phyloP scores from a whole-genome alignment of 2,797 vertebrate species.

The Dendrocincla tyrannina region DNA sequence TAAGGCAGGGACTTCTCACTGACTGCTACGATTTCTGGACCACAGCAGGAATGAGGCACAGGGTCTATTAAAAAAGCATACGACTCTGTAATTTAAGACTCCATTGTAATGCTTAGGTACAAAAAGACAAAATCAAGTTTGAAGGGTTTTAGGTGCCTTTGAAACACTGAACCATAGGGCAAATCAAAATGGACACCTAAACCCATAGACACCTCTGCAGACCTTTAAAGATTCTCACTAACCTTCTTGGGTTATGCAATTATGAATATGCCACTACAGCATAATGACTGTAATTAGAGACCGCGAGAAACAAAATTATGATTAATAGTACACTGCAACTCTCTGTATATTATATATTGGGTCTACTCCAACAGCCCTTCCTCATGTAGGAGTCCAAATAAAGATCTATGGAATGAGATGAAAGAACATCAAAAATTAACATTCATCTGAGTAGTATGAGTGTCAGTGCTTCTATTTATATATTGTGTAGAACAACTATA shows the following conservation, averaged over 20 bases:
- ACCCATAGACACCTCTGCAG: not conserved
- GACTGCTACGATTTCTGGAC: not conserved
- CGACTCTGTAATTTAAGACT: not conserved
- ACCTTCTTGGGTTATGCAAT: not conserved
- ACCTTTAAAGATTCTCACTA: conserved; percentile 25
- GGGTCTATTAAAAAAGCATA: not conserved
- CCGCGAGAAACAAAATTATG: not conserved
- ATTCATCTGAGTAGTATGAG: not conserved
- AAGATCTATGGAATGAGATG: not conserved
- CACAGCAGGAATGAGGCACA: not conserved
- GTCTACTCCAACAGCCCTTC: not conserved
- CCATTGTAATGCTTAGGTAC: not conserved
- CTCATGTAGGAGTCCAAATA: not conserved
- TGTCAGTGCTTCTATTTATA: not conserved
- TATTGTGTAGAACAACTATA: not conserved
- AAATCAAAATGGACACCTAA: conserved; percentile 4
- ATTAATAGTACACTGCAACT: conserved; percentile 1
- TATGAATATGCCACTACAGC: not conserved
- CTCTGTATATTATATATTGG: not conserved
- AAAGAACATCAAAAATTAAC: not conserved
- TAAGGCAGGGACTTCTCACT: fast-evolving
- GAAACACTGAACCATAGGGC: not conserved
- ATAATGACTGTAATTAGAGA: conserved; percentile 29
- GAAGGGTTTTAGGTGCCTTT: not conserved
- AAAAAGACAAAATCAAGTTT: not conserved